These are phyloP conservation scores for Toxotes lorentzi DNA, from an alignment of 2,797 vertebrate genomes.

Conservation along the genomic window DNA sequence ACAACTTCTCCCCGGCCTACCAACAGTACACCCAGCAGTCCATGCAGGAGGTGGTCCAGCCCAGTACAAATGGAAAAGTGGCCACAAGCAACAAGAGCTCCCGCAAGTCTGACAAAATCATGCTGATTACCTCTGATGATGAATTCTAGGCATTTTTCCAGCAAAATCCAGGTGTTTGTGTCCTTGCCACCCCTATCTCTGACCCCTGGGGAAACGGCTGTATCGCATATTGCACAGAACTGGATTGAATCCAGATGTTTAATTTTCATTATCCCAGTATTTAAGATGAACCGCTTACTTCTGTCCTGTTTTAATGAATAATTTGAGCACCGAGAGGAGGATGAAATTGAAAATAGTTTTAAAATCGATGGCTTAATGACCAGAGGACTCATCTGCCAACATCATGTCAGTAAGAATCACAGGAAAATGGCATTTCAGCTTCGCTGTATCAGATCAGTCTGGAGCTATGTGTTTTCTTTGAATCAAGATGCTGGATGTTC, in stretches of 20 bases:
- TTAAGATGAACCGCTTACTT: conserved; percentile 54
- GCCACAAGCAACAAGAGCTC: conserved; percentile 75
- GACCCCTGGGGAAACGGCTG: conserved; percentile 51
- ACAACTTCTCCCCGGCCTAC: conserved; percentile 95
- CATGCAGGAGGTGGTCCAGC: conserved; percentile 89
- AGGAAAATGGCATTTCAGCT: conserved; percentile 45
- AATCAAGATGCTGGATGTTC: conserved; percentile 49
- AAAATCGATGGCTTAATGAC: conserved; percentile 29
- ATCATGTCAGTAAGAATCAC: conserved; percentile 41
- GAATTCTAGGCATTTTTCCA: conserved; percentile 86
- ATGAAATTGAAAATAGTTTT: conserved; percentile 33
- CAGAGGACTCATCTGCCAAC: conserved; percentile 33
- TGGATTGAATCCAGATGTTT: conserved; percentile 62
- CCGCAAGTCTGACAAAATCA: conserved; percentile 91
- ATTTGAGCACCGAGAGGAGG: conserved; percentile 47
- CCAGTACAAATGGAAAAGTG: conserved; percentile 80
- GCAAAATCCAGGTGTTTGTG: conserved; percentile 56
- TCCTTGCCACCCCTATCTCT: conserved; percentile 30
- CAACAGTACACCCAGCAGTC: conserved; percentile 96
- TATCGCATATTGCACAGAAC: conserved; percentile 27
- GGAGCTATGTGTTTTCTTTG: conserved; percentile 39
- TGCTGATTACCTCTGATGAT: conserved; percentile 92
- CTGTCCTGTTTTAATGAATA: conserved; percentile 50
- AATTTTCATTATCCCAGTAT: conserved; percentile 61
- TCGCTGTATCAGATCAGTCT: conserved; percentile 39